A percentile compares a stretch with the other conserved stretches of the same genome.
These are phyloP conservation scores for Rousettus leschenaultii DNA, from an alignment of 2,113 vertebrate species.

Conservation along the genomic window DNA sequence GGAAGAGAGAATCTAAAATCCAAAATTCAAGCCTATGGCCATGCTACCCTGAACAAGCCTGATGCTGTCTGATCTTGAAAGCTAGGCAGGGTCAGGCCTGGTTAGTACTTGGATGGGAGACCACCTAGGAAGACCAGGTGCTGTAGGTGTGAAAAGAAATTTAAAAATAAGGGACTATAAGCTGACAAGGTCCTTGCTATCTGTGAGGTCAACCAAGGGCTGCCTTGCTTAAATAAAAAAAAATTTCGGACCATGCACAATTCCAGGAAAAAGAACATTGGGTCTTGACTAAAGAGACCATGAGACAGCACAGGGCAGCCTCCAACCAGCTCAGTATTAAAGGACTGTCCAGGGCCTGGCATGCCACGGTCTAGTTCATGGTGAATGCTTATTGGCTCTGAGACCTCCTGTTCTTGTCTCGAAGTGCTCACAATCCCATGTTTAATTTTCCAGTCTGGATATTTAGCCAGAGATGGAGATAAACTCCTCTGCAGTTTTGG, in stretches of 20 bases:
- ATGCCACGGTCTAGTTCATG: neutral
- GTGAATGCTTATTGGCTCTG: neutral
- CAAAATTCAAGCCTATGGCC: neutral
- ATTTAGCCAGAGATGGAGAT: too few species aligned
- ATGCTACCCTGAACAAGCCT: too few species aligned
- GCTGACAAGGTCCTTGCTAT: too few species aligned
- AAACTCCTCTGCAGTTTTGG: neutral
- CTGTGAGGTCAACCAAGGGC: too few species aligned
- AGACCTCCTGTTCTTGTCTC: neutral
- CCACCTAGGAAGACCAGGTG: too few species aligned
- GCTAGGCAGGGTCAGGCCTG: too few species aligned
- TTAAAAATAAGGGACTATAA: too few species aligned
- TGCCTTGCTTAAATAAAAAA: too few species aligned
- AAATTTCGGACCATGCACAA: neutral
- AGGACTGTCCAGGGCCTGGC: neutral
- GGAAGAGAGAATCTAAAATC: neutral
- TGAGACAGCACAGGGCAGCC: fast-evolving
- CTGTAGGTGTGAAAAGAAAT: too few species aligned
- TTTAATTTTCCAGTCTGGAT: neutral
- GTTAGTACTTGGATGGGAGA: too few species aligned
- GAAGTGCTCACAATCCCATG: neutral
- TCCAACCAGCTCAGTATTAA: neutral
- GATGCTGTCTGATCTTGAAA: too few species aligned
- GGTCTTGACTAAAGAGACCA: neutral
- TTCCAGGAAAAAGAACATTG: neutral